Conservation (phyloP, 1,140 invertebrate species). For the Pentalonia nigronervosa region DNA sequence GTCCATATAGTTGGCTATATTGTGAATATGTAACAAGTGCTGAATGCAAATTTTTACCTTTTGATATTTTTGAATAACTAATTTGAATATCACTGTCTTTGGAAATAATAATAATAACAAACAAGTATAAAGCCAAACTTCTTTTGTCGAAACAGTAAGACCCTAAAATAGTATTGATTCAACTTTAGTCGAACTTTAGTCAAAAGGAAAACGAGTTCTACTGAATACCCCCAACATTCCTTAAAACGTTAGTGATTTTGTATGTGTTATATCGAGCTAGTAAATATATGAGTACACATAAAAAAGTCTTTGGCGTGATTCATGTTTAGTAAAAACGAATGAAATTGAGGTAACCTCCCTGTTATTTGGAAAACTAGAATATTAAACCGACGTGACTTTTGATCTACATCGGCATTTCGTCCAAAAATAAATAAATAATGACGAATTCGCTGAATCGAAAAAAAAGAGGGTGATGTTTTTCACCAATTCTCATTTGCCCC, state of each 20-base stretch:
- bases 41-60: slow-evolving; percentile 19
- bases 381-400: slow-evolving; percentile 1
- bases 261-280: slow-evolving; percentile 10
- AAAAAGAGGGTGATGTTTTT: slow-evolving; percentile 47
- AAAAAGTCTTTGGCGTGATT: slow-evolving; percentile 14
- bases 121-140: background rate
- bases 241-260: background rate
- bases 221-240: background rate
- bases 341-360: background rate
- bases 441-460: background rate
- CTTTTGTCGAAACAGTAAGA: background rate
- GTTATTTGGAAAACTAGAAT: background rate
- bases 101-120: slow-evolving; percentile 33
- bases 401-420: slow-evolving; percentile 4
- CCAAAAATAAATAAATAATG: slow-evolving; percentile 51
- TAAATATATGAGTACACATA: background rate
- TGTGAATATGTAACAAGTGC: background rate
- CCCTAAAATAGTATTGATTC: slow-evolving; percentile 6
- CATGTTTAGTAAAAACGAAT: background rate
- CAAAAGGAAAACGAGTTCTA: slow-evolving; percentile 34
- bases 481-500: background rate
- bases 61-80: background rate
- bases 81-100: slow-evolving; percentile 24
- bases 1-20: background rate
- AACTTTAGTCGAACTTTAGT: slow-evolving; percentile 15